These are phyloP conservation scores for Eidolon helvum DNA, from an alignment of 2,113 vertebrate species.

Conservation along the genomic window DNA sequence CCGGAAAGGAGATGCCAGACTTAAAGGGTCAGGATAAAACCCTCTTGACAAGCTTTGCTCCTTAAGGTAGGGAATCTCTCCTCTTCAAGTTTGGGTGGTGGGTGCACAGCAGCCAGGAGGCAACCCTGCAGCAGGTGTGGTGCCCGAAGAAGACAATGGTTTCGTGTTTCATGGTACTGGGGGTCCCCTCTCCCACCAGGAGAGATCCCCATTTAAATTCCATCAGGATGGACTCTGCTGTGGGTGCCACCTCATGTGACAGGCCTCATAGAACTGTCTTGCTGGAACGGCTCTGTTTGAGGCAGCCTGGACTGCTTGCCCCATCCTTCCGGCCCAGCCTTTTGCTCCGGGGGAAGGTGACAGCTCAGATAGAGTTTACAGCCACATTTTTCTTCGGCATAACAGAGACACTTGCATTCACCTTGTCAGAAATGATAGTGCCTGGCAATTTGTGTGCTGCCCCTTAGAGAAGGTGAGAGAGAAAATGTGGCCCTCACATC, in stretches of 20 bases:
- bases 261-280: too few relatives aligned
- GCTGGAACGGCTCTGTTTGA: not conserved
- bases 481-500: accelerated
- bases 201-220: not conserved
- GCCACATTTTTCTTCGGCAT: not conserved
- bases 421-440: not conserved
- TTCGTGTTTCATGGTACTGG: not conserved
- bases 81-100: too few relatives aligned
- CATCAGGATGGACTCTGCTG: not conserved
- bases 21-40: accelerated
- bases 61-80: not conserved
- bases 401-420: not conserved
- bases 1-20: not conserved
- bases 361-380: not conserved
- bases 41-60: not conserved
- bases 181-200: not conserved
- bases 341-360: not conserved
- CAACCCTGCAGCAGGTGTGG: accelerated
- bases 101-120: not conserved
- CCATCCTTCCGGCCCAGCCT: not conserved
- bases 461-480: accelerated
- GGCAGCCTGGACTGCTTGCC: not conserved
- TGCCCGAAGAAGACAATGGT: accelerated
- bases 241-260: accelerated
- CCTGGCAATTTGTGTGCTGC: not conserved